Base-by-base conservation (phyloP, 1,140 invertebrate genomes). In the Gryllus bimaculatus region DNA sequence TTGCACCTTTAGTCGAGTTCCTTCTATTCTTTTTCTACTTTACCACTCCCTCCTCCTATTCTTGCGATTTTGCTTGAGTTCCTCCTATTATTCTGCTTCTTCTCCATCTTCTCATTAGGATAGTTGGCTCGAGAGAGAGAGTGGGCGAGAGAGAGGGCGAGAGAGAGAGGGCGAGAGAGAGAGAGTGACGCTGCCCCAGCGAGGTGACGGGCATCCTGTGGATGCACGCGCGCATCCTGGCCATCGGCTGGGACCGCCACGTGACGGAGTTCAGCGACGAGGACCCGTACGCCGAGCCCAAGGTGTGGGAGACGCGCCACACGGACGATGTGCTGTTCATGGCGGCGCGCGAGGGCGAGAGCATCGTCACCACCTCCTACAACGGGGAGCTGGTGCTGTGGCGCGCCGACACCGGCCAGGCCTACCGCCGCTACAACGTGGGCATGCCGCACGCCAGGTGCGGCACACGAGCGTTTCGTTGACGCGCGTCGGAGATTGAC, bases 371-470 rank as follows among this genome's bases (percentile, higher is more conserved):
- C 21, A 86, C 84, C 39, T 84, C 79, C 39, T 80, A 78, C 76
- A 77, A 91, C 81, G 94, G 94, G 7, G 93, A 95, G 84, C 87
- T 96, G 13, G 87, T 95, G 77, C 86, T 95, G 48, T 95, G 94
- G 93, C 89, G 89, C 79, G 84, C 93, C 48, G 91, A 93, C 83
- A 93, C 92, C 2, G 91, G 91, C 0, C 90, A 93, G 81, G 87
- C 89, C 0, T 90, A 90, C 82, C 88, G 88, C 84, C 86, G 80
- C 80, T 73, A 76, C 39, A 73, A 79, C 49, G 80, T 79, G 3
- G 78, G 47, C 47, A 79, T 76, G 18, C 73, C 80, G 13, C 20
- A 8, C 7, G 39, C 8, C 12, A 73, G 20, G 80, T 81, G 47
- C 48, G 54, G 2, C 18, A 39, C 26, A 39, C 26, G 26, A 39